Evolutionary conservation across 1,140 invertebrate species (phyloP).

Genomic region (Xylocopa sonorina): DNA sequence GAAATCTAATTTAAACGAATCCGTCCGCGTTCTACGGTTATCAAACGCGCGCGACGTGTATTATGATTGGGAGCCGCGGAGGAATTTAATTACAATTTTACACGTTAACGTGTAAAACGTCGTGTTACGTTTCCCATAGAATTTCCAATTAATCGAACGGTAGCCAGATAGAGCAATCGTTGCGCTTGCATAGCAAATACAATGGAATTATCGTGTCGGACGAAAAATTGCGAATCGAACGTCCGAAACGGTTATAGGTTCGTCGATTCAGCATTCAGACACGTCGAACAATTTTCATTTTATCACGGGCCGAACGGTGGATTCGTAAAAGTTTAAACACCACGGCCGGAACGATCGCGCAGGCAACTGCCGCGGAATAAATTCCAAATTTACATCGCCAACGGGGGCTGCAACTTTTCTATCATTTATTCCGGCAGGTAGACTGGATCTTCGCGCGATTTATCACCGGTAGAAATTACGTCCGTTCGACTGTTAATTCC

Average conservation of each 20-base stretch:
- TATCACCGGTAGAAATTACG: constrained; percentile 28
- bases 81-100: not conserved
- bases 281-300: constrained; percentile 14
- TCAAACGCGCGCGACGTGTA: too few relatives aligned
- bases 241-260: constrained; percentile 4
- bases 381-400: constrained; percentile 45
- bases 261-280: constrained; percentile 4
- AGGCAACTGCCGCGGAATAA: not conserved
- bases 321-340: constrained; percentile 36
- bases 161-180: not conserved
- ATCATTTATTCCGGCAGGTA: constrained; percentile 18
- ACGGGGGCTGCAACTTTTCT: constrained; percentile 49
- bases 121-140: not conserved
- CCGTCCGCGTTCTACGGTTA: too few relatives aligned
- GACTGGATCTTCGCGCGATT: constrained; percentile 35
- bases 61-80: too few relatives aligned
- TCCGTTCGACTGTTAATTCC: constrained; percentile 48
- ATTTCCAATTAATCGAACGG: constrained; percentile 5
- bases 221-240: constrained; percentile 6
- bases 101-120: not conserved
- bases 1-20: too few relatives aligned
- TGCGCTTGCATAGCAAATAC: not conserved
- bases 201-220: not conserved
- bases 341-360: constrained; percentile 1
- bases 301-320: not conserved